Conservation (phyloP, 1,140 invertebrate species). For the Aphis craccivora region DNA sequence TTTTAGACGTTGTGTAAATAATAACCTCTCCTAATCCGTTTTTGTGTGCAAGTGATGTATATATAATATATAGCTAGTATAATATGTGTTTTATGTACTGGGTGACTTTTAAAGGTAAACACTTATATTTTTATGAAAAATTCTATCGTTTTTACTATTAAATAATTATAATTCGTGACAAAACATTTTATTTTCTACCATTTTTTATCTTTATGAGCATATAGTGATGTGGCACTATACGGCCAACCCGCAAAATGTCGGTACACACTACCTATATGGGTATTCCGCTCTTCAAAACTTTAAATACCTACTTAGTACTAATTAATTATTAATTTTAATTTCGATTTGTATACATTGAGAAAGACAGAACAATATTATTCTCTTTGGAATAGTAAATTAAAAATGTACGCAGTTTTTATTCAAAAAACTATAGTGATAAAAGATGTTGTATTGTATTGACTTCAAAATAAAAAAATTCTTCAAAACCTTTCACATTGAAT, state of each 20-base stretch:
- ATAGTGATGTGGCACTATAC: neutral
- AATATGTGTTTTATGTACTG: neutral
- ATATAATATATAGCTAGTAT: neutral
- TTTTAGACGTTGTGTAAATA: neutral
- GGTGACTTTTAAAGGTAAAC: neutral
- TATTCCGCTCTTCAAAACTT: neutral
- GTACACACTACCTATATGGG: neutral
- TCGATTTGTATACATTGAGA: neutral
- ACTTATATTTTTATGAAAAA: neutral
- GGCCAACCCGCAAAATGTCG: neutral
- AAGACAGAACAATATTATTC: no score
- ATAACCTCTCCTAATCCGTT: constrained; percentile 16
- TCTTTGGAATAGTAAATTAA: no score
- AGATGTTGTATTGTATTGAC: neutral
- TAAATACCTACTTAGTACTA: neutral
- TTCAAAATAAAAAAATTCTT: no score
- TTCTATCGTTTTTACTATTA: neutral
- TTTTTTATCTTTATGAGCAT: neutral
- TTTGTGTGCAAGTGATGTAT: neutral
- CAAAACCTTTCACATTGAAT: neutral
- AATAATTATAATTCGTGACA: neutral
- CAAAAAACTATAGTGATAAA: no score
- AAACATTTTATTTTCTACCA: neutral
- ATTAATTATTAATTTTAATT: neutral
- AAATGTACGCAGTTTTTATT: no score